Percentiles rank a stretch among this genome's conserved stretches.
Conservation (phyloP, 2,888 invertebrate genomes). For the Dasysyrphus tricinctus region DNA sequence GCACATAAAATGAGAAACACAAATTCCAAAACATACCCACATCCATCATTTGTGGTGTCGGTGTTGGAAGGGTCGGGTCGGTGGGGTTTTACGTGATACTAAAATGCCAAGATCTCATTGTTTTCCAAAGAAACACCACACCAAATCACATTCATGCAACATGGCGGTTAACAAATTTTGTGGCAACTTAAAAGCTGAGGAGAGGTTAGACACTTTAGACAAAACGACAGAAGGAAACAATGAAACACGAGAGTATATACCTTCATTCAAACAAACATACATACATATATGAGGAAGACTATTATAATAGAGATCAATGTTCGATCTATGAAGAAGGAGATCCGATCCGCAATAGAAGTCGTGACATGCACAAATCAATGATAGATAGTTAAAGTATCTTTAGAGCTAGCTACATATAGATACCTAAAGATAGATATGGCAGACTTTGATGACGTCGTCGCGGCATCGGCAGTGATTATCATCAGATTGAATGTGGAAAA, state of each 20-base stretch:
- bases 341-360: conserved; percentile 65
- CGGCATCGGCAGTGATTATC: background rate
- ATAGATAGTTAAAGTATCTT: conserved; percentile 60
- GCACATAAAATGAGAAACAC: conserved; percentile 34
- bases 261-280: background rate
- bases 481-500: conserved; percentile 4
- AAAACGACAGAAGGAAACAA: conserved; percentile 22
- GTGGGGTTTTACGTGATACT: conserved; percentile 13
- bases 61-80: background rate
- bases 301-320: conserved; percentile 49
- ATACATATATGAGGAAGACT: conserved; percentile 2
- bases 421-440: background rate
- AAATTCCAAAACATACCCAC: conserved; percentile 55
- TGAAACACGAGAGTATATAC: conserved; percentile 16
- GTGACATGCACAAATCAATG: conserved; percentile 68
- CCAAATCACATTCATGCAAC: conserved; percentile 39
- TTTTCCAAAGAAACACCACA: conserved; percentile 42
- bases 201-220: conserved; percentile 9
- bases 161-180: conserved; percentile 57
- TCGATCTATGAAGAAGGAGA: conserved; percentile 42
- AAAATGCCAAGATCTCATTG: conserved; percentile 73
- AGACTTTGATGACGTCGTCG: conserved; percentile 32
- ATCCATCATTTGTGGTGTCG: conserved; percentile 53
- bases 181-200: conserved; percentile 11
- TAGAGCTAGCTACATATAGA: conserved; percentile 49